Percentiles rank a stretch among this genome's conserved stretches.
Conservation (phyloP, 2,797 vertebrate species). For the Cyclopterus lumpus region DNA sequence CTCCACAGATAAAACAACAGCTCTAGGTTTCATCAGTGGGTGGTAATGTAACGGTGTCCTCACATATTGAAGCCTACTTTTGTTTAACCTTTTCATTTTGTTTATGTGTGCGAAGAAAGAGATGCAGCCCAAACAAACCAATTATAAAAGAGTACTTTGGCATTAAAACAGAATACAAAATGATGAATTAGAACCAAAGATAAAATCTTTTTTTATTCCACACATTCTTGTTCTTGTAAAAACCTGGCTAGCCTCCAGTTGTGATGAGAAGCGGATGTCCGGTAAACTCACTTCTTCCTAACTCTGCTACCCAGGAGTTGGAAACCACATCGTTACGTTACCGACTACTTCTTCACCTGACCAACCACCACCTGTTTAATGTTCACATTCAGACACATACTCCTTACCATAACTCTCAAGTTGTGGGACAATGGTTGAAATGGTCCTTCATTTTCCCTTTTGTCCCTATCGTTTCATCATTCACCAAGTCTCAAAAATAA, state of each 20-base stretch:
- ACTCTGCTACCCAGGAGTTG: too few relatives aligned
- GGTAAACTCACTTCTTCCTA: too few relatives aligned
- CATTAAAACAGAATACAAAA: not conserved
- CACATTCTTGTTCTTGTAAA: not conserved
- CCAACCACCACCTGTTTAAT: not conserved
- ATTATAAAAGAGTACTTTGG: not conserved
- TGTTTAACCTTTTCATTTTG: not conserved
- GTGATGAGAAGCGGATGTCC: not conserved
- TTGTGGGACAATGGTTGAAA: too few relatives aligned
- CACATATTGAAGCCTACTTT: not conserved
- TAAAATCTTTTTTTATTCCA: not conserved
- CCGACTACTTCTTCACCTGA: too few relatives aligned
- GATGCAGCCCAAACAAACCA: not conserved
- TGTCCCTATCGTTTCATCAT: too few relatives aligned
- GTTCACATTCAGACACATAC: not conserved
- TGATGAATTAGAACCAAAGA: not conserved
- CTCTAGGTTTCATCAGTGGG: not conserved
- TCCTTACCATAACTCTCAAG: not conserved
- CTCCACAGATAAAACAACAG: not conserved
- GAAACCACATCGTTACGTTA: too few relatives aligned
- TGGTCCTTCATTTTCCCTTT: too few relatives aligned
- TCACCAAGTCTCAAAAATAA: not conserved
- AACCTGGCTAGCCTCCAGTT: not conserved
- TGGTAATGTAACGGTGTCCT: slow-evolving; percentile 3
- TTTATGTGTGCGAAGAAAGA: not conserved